A percentile compares a stretch with the other conserved stretches of the same genome.
Evolutionary conservation across 1,140 invertebrate genomes (phyloP).

Genomic region (Drosophila setifemur): DNA sequence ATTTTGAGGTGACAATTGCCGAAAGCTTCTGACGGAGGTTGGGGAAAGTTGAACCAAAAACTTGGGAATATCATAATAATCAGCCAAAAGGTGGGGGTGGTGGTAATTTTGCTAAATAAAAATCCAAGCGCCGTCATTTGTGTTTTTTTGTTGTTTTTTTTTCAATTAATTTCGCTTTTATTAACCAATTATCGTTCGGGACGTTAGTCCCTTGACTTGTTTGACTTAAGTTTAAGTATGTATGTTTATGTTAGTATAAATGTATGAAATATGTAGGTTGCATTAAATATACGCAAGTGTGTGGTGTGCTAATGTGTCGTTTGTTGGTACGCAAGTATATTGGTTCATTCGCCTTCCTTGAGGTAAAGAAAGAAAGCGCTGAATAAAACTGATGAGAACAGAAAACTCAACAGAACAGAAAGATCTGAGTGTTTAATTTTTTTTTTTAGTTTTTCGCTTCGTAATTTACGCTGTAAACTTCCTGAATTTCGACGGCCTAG

Average conservation of each 20-base stretch:
- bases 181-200: constrained; percentile 72
- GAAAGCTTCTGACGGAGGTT: constrained; percentile 38
- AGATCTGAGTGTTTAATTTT: constrained; percentile 22
- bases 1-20: constrained; percentile 50
- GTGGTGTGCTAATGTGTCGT: constrained; percentile 41
- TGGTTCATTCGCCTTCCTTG: constrained; percentile 34
- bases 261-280: constrained; percentile 77
- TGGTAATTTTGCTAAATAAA: constrained; percentile 64
- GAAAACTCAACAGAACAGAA: constrained; percentile 51
- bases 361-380: constrained; percentile 35
- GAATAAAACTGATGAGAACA: constrained; percentile 43
- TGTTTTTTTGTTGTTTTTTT: constrained; percentile 53
- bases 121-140: constrained; percentile 58
- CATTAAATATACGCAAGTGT: constrained; percentile 58
- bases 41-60: constrained; percentile 31
- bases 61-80: constrained; percentile 15
- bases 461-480: constrained; percentile 17
- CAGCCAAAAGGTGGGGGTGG: constrained; percentile 31
- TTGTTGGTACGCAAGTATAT: constrained; percentile 60
- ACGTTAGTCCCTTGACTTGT: constrained; percentile 57
- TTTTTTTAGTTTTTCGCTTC: constrained; percentile 19
- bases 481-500: constrained; percentile 61
- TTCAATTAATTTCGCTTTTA: constrained; percentile 70
- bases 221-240: constrained; percentile 64
- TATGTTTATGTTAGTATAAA: constrained; percentile 70